A percentile compares a stretch with the other conserved stretches of the same genome.
These are phyloP conservation scores for Pollenia amentaria DNA, from an alignment of 2,888 invertebrate species.

Conservation along the genomic window DNA sequence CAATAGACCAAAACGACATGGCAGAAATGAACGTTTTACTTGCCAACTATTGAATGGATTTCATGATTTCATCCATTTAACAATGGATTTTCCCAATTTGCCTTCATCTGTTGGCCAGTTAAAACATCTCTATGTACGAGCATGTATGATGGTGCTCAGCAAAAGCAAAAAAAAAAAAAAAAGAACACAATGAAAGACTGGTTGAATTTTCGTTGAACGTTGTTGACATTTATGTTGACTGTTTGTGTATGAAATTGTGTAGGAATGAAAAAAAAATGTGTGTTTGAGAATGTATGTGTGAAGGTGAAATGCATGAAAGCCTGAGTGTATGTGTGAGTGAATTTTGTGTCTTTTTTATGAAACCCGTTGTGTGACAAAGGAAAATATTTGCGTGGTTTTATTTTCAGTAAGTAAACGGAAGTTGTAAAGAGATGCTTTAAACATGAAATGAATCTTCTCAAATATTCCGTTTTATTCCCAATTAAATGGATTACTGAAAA, in stretches of 20 bases:
- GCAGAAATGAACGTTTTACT: constrained; percentile 59
- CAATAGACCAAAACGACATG: constrained; percentile 65
- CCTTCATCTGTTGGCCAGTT: constrained; percentile 56
- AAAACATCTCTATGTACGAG: constrained; percentile 6
- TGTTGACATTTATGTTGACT: constrained; percentile 65
- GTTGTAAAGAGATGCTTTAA: constrained; percentile 22
- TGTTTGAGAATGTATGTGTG: neutral
- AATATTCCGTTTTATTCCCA: constrained; percentile 26
- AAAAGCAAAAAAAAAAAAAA: constrained; percentile 20
- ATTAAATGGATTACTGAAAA: constrained; percentile 22
- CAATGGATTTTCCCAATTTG: constrained; percentile 65
- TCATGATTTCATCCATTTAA: constrained; percentile 69
- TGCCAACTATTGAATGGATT: constrained; percentile 63
- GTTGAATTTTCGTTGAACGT: constrained; percentile 41
- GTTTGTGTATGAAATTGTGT: constrained; percentile 23
- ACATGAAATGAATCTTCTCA: constrained; percentile 12
- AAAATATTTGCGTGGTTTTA: constrained; percentile 56
- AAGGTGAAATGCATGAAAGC: neutral
- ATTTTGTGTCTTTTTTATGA: neutral
- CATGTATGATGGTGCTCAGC: neutral
- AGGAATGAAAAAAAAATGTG: neutral
- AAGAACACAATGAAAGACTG: constrained; percentile 18
- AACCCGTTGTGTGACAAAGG: constrained; percentile 25
- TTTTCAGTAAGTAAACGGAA: constrained; percentile 46
- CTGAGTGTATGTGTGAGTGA: neutral